phyloP scores from a whole-genome alignment of 2,888 invertebrate species.

The Callimorpha dominula region DNA sequence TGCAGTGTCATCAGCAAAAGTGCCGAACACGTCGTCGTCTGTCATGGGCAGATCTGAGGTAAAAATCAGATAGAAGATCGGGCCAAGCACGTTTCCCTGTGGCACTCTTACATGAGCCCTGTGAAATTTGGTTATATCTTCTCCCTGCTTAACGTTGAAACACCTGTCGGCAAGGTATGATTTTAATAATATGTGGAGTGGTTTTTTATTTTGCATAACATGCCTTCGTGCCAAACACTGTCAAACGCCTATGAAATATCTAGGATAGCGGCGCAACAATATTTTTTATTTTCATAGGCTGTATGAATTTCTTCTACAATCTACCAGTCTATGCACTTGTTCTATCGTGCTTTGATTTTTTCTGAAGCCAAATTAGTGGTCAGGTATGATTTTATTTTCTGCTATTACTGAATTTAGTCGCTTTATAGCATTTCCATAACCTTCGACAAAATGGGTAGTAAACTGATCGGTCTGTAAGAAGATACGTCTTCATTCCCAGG shows the following conservation, averaged over 20 bases:
- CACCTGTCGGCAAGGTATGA: too few species aligned
- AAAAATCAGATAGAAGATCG: too few species aligned
- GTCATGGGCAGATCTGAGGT: too few species aligned
- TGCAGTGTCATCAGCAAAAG: too few species aligned
- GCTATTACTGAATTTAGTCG: not conserved
- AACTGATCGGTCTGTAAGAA: not conserved
- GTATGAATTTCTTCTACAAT: not conserved
- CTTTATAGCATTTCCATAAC: not conserved
- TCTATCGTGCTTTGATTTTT: slow-evolving; percentile 2
- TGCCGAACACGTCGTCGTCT: too few species aligned
- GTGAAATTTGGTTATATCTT: too few species aligned
- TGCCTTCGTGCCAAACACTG: slow-evolving; percentile 2
- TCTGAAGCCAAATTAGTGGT: slow-evolving; percentile 8
- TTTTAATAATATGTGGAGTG: too few species aligned
- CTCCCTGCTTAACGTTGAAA: too few species aligned
- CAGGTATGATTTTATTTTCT: not conserved
- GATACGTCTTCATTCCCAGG: not conserved
- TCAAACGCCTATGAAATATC: slow-evolving; percentile 1
- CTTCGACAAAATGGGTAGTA: not conserved
- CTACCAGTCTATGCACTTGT: slow-evolving; percentile 3
- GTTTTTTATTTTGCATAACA: not conserved
- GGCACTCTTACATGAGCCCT: too few species aligned
- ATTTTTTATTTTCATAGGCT: not conserved
- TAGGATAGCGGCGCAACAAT: not conserved
- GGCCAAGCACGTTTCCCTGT: too few species aligned